These are phyloP conservation scores for Sebastes fasciatus DNA, from an alignment of 2,113 vertebrate genomes.

Conservation along the genomic window DNA sequence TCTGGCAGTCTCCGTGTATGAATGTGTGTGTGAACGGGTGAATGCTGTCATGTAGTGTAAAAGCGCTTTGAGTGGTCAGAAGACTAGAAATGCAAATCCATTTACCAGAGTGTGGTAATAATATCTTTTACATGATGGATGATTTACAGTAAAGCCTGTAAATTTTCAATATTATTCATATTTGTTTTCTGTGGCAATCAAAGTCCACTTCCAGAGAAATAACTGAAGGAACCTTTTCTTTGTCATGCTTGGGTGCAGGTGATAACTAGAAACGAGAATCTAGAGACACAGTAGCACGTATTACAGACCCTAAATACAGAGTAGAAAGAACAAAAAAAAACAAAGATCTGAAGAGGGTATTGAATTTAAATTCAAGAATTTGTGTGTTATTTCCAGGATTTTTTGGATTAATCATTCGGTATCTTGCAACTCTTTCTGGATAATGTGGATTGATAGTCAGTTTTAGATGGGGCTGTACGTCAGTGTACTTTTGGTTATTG, in stretches of 20 bases:
- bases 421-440: background rate
- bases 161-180: too few relatives aligned
- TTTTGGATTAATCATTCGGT: background rate
- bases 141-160: background rate
- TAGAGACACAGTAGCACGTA: background rate
- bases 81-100: too few relatives aligned
- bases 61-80: too few relatives aligned
- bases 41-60: too few relatives aligned
- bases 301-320: background rate
- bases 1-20: too few relatives aligned
- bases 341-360: background rate
- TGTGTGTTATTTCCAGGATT: background rate
- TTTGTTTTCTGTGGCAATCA: too few relatives aligned
- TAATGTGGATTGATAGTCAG: background rate
- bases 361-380: background rate
- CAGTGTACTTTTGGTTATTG: background rate
- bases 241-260: background rate
- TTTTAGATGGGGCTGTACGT: background rate
- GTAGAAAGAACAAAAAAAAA: background rate
- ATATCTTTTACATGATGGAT: background rate
- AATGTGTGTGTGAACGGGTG: too few relatives aligned
- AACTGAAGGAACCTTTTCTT: background rate
- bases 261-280: background rate
- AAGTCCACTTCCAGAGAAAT: too few relatives aligned
- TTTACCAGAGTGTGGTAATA: background rate